phyloP scores from a whole-genome alignment of 2,888 invertebrate genomes.

The Troglohyphantes excavatus region DNA sequence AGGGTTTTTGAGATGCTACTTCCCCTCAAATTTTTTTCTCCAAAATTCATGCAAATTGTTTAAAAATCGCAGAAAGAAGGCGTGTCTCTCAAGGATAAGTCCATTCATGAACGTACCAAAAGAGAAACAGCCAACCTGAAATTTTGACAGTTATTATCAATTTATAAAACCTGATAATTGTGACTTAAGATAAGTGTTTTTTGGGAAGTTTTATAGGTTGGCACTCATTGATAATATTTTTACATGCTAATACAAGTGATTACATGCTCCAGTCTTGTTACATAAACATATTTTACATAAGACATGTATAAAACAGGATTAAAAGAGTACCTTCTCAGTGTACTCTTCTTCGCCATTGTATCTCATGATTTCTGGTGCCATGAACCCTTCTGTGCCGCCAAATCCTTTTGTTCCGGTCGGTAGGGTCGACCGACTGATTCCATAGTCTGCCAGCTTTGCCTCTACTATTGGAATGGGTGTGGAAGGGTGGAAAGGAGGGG shows the following conservation, averaged over 20 bases:
- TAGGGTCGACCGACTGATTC: constrained; percentile 92
- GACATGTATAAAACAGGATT: too few species aligned
- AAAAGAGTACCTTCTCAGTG: constrained; percentile 95
- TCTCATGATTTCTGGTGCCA: constrained; percentile 99
- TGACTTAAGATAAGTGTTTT: too few species aligned
- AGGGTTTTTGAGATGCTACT: too few species aligned
- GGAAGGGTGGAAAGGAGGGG: constrained; percentile 88
- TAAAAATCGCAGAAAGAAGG: too few species aligned
- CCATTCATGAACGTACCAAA: constrained; percentile 99
- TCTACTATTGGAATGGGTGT: constrained; percentile 86
- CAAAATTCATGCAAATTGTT: too few species aligned
- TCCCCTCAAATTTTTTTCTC: too few species aligned
- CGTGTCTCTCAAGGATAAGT: too few species aligned
- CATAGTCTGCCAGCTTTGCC: constrained; percentile 98
- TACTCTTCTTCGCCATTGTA: constrained; percentile 99
- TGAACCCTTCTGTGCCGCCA: constrained; percentile 99
- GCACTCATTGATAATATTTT: background rate
- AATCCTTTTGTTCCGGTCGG: constrained; percentile 98
- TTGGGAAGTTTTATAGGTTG: too few species aligned
- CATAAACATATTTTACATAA: too few species aligned
- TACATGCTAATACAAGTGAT: background rate
- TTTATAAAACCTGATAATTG: too few species aligned
- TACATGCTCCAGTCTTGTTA: too few species aligned
- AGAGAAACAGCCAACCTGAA: constrained; percentile 97
- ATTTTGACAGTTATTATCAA: too few species aligned